Conservation (phyloP, 2,888 invertebrate genomes). For the Mimas tiliae region DNA sequence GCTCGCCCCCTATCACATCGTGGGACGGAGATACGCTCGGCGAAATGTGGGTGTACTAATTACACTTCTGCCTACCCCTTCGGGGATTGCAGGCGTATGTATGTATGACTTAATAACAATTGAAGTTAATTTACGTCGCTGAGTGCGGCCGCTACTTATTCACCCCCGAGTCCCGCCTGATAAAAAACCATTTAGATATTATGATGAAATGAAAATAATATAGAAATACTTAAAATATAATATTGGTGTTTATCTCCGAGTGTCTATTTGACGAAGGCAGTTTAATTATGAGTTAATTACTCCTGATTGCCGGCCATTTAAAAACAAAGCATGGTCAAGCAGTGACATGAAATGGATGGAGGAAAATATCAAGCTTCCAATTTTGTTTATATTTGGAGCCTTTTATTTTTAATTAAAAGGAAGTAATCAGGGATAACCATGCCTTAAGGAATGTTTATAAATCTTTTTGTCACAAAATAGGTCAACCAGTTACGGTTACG, state of each 20-base stretch:
- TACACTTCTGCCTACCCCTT: too few species aligned
- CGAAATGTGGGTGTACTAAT: too few species aligned
- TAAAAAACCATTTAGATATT: neutral
- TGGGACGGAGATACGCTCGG: too few species aligned
- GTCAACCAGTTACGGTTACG: too few species aligned
- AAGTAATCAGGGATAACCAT: neutral
- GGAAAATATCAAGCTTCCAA: slow-evolving; percentile 1
- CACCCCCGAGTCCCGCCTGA: too few species aligned
- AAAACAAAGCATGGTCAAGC: slow-evolving; percentile 6
- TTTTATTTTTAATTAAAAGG: neutral
- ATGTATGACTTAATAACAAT: too few species aligned
- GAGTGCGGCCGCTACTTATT: too few species aligned
- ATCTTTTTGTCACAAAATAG: too few species aligned
- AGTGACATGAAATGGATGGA: neutral
- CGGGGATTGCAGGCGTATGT: too few species aligned
- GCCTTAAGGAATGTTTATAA: too few species aligned
- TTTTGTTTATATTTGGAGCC: neutral
- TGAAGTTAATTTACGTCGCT: too few species aligned
- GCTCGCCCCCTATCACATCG: too few species aligned
- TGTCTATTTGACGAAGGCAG: slow-evolving; percentile 12
- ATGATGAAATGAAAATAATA: neutral
- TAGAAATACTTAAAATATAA: neutral
- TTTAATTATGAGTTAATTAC: slow-evolving; percentile 13
- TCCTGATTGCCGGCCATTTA: slow-evolving; percentile 6
- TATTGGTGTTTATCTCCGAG: neutral